Evolutionary conservation across 1,140 invertebrate species (phyloP).

Genomic region (Orius insidiosus): DNA sequence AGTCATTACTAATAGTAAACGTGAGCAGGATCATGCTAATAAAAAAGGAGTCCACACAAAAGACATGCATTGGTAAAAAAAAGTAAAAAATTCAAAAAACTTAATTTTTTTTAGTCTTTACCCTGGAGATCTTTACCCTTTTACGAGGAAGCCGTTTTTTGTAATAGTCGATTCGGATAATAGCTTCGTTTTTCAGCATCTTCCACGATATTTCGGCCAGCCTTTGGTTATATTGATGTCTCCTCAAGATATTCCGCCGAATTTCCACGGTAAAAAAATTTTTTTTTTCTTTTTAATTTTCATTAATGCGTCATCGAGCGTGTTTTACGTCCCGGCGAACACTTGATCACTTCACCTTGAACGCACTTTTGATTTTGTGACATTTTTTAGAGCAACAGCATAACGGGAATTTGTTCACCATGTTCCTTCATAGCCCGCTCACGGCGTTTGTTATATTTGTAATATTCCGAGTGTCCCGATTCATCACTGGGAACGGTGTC

Average conservation of each 20-base stretch:
- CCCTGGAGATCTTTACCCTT: constrained; percentile 79
- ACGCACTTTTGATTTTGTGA: constrained; percentile 6
- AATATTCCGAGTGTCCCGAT: constrained; percentile 72
- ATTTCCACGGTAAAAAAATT: constrained; percentile 49
- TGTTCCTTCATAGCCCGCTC: constrained; percentile 87
- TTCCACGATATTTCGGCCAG: constrained; percentile 84
- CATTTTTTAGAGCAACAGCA: constrained; percentile 57
- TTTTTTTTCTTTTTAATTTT: background rate
- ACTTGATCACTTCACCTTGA: background rate
- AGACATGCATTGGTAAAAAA: constrained; percentile 53
- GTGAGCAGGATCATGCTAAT: constrained; percentile 46
- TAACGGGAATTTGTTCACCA: constrained; percentile 83
- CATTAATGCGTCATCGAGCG: background rate
- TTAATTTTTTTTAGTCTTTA: constrained; percentile 54
- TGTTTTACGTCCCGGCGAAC: no score
- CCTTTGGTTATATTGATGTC: constrained; percentile 90
- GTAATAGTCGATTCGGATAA: constrained; percentile 91
- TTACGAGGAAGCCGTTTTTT: constrained; percentile 41
- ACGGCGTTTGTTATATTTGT: constrained; percentile 86
- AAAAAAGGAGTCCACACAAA: constrained; percentile 46
- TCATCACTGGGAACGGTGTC: constrained; percentile 79
- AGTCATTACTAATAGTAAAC: constrained; percentile 68
- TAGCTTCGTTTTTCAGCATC: constrained; percentile 82
- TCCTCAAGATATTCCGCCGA: constrained; percentile 69
- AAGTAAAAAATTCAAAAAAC: no score